A percentile compares a stretch with the other conserved stretches of the same genome.
phyloP scores from a whole-genome alignment of 92 coral and sea anemone species.

The Actinernus sp. region DNA sequence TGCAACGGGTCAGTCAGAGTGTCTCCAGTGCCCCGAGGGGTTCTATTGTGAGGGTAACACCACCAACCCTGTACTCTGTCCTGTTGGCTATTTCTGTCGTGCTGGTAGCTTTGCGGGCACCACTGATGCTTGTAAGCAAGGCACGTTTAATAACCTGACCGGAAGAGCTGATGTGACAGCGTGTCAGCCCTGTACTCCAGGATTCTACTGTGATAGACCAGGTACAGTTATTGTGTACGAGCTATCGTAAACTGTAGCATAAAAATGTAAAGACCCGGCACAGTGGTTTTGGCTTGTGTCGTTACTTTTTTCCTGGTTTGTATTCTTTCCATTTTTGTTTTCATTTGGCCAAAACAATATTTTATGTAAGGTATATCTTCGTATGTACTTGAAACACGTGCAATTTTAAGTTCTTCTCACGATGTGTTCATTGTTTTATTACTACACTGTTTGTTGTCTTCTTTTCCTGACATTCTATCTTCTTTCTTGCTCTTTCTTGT shows the following conservation, averaged over 20 bases:
- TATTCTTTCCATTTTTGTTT: too few relatives aligned
- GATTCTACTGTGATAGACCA: constrained; percentile 85
- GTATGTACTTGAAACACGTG: too few relatives aligned
- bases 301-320: too few relatives aligned
- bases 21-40: constrained; percentile 85
- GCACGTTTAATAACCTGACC: constrained; percentile 90
- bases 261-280: too few relatives aligned
- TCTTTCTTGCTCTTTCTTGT: too few relatives aligned
- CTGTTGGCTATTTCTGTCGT: constrained; percentile 92
- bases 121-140: constrained; percentile 80
- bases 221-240: constrained; percentile 28
- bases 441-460: too few relatives aligned
- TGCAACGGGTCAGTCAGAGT: constrained; percentile 76
- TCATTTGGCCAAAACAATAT: too few relatives aligned
- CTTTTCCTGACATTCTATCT: too few relatives aligned
- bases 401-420: too few relatives aligned
- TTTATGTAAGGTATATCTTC: too few relatives aligned
- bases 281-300: too few relatives aligned
- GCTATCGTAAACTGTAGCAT: neutral
- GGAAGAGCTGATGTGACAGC: constrained; percentile 71
- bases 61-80: constrained; percentile 82
- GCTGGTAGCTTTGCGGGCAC: constrained; percentile 54
- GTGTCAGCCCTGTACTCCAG: constrained; percentile 92
- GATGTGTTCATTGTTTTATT: too few relatives aligned
- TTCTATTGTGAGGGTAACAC: constrained; percentile 93